Evolutionary conservation across 2,113 vertebrate genomes (phyloP), one percentile per base, ranked within the genome.

Genomic region (Oncorhynchus tshawytscha): DNA sequence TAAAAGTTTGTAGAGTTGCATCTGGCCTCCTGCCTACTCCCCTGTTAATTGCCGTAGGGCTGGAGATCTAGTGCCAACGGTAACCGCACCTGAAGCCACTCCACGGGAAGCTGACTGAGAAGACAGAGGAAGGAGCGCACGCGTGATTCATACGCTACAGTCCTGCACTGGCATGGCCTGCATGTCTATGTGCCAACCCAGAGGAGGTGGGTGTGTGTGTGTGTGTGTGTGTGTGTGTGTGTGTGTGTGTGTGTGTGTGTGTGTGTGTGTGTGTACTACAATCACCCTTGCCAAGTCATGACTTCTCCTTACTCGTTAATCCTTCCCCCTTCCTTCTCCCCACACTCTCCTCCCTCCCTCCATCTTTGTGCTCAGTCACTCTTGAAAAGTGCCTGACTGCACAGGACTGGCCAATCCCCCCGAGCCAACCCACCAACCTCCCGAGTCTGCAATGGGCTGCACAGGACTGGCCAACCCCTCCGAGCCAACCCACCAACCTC

Each of bases 1-100:
- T 93, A 91, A 93, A 93, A 93, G 93, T 93, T 92, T 94, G 91
- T 91, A 78, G 91, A 92, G 91, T 91, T 91, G 90, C 85, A 89
- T 91, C 91, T 94, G 94, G 94, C 93, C 90, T 83, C 85, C 84
- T 92, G 93, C 94, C 94, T 90, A 90, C 92, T 91, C 88, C 89
- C 90, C 93, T 93, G 92, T 92, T 93, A 93, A 93, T 90, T 93
- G 94, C 94, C 90, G 86, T 83, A 29, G 93, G 94, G 91, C 85
- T 88, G 77, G 82, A 89, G 91, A 91, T 92, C 87, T 90, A 88
- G 89, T 93, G 94, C 92, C 92, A 94, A 92, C 85, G 86, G 88
- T 92, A 91, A 94, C 94, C 92, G 78, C 94, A 94, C 92, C 92
- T 94, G 91, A 92, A 93, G 15, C 54, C 71, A 70, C 74, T 78